A percentile compares a stretch with the other conserved stretches of the same genome.
phyloP scores from a whole-genome alignment of 2,888 invertebrate genomes.

The Trissolcus brochymenae region DNA sequence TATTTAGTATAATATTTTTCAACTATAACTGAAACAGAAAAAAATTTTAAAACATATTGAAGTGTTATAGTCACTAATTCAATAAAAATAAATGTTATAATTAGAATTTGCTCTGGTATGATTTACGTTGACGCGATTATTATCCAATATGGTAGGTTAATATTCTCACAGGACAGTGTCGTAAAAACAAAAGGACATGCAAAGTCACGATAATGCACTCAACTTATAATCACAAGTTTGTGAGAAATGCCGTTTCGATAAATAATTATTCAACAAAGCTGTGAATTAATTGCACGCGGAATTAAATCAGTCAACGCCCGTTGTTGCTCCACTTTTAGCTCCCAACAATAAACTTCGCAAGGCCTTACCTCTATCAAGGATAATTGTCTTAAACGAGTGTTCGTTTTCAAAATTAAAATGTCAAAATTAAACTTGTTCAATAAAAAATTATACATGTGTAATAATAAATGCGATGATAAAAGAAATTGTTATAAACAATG shows the following conservation, averaged over 20 bases:
- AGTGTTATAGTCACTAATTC: neutral
- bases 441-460: neutral
- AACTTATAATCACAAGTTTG: slow-evolving; percentile 1
- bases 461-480: neutral
- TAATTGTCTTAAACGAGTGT: slow-evolving; percentile 16
- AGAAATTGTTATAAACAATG: neutral
- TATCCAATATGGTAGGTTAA: slow-evolving; percentile 10
- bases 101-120: neutral
- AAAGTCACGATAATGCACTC: slow-evolving; percentile 11
- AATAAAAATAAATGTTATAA: no score
- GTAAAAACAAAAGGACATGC: slow-evolving; percentile 45
- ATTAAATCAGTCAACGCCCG: slow-evolving; percentile 46
- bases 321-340: slow-evolving; percentile 53
- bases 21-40: no score
- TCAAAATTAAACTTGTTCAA: neutral
- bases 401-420: neutral
- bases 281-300: slow-evolving; percentile 50
- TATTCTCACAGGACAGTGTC: slow-evolving; percentile 25
- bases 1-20: no score
- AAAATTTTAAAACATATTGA: neutral
- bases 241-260: slow-evolving; percentile 48
- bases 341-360: slow-evolving; percentile 51
- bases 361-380: slow-evolving; percentile 49
- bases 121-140: slow-evolving; percentile 1
- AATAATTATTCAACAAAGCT: slow-evolving; percentile 48